These are phyloP conservation scores for Syngnathus rostellatus DNA, from an alignment of 2,797 vertebrate species.

Conservation along the genomic window DNA sequence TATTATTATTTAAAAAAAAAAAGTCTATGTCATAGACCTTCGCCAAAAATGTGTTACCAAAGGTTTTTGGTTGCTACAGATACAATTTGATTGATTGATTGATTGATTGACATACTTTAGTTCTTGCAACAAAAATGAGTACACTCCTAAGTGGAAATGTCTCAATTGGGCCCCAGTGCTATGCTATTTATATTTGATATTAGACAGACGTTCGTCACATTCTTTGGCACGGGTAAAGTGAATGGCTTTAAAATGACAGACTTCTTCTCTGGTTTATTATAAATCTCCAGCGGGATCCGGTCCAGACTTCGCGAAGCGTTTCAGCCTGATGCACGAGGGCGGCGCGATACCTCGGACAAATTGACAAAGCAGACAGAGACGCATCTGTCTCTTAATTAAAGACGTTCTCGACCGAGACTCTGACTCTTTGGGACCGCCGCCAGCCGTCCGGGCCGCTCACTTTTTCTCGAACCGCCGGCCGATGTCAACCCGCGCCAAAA, in stretches of 20 bases:
- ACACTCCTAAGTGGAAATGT: background rate
- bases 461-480: background rate
- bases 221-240: background rate
- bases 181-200: background rate
- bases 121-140: too few species aligned
- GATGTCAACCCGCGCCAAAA: conserved; percentile 34
- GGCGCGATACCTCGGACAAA: background rate
- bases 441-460: background rate
- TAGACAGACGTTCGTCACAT: background rate
- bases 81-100: too few species aligned
- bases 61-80: too few species aligned
- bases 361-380: background rate
- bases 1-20: too few species aligned
- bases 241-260: background rate
- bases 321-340: background rate
- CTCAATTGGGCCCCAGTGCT: too few species aligned
- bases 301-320: background rate
- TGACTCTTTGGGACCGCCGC: conserved; percentile 32
- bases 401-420: conserved; percentile 17
- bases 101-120: too few species aligned
- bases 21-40: too few species aligned
- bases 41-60: too few species aligned
- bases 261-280: background rate
- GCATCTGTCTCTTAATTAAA: background rate
- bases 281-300: background rate